Conservation (phyloP, 2,797 vertebrate species). For the Uromys caudimaculatus region DNA sequence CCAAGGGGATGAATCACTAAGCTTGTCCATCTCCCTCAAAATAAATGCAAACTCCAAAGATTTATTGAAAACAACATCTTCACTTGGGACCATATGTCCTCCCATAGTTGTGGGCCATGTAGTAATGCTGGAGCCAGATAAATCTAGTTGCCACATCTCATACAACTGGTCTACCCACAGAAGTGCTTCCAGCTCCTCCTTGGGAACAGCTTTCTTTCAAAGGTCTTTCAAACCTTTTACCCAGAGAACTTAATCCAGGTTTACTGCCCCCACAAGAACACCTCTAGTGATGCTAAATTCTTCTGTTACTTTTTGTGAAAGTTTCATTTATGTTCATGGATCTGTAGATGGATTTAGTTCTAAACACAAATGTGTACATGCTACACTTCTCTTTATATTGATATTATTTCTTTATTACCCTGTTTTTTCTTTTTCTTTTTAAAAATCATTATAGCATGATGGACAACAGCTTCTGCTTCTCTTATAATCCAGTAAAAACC, state of each 20-base stretch:
- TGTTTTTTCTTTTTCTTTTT: neutral
- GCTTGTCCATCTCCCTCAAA: neutral
- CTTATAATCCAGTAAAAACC: neutral
- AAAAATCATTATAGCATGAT: neutral
- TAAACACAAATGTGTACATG: neutral
- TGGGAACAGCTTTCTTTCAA: neutral
- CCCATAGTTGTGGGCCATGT: neutral
- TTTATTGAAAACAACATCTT: neutral
- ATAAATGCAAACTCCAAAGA: constrained; percentile 14
- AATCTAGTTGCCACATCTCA: neutral
- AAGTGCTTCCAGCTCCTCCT: neutral
- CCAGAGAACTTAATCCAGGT: neutral
- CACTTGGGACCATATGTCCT: neutral
- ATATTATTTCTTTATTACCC: neutral
- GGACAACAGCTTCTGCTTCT: neutral
- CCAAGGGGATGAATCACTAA: neutral
- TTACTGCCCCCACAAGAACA: neutral
- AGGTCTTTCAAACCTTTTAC: neutral
- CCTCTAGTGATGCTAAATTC: neutral
- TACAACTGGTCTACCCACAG: neutral
- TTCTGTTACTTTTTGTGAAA: neutral
- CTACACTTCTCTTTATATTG: neutral
- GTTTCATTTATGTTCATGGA: neutral
- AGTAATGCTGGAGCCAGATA: neutral
- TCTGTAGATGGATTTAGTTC: neutral